Evolutionary conservation across 1,140 invertebrate species (phyloP).

Genomic region (Drosophila baimaii): DNA sequence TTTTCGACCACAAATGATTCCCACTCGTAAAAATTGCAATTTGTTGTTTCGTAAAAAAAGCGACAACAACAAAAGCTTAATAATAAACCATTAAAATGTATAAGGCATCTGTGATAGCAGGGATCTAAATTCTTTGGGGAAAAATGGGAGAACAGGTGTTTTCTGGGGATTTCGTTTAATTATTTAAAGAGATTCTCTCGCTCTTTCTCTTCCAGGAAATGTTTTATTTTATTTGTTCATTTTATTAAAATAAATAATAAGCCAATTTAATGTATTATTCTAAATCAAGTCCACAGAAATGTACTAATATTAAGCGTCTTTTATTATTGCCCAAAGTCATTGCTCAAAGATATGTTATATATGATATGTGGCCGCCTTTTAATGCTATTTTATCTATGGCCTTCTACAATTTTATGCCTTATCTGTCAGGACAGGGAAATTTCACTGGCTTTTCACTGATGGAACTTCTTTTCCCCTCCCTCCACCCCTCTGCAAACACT

Average conservation of each 20-base stretch:
- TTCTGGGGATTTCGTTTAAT: neutral
- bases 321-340: too few relatives aligned
- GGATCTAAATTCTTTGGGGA: neutral
- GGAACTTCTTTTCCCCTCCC: neutral
- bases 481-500: too few relatives aligned
- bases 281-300: too few relatives aligned
- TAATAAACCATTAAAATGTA: slow-evolving; percentile 28
- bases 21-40: slow-evolving; percentile 53
- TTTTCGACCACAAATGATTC: slow-evolving; percentile 8
- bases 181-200: neutral
- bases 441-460: neutral
- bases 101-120: slow-evolving; percentile 11
- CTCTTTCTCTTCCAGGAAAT: too few relatives aligned
- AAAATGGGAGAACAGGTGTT: neutral
- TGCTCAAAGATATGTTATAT: too few relatives aligned
- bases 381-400: slow-evolving; percentile 10
- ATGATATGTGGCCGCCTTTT: neutral
- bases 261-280: too few relatives aligned
- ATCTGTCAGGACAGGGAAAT: slow-evolving; percentile 18
- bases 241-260: too few relatives aligned
- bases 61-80: neutral
- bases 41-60: slow-evolving; percentile 24
- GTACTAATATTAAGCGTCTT: too few relatives aligned
- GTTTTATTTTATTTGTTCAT: too few relatives aligned
- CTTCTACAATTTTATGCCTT: slow-evolving; percentile 14